Percentiles rank a stretch among this genome's conserved stretches.
Evolutionary conservation across 1,140 invertebrate species (phyloP).

Genomic region (Zaprionus inermis): DNA sequence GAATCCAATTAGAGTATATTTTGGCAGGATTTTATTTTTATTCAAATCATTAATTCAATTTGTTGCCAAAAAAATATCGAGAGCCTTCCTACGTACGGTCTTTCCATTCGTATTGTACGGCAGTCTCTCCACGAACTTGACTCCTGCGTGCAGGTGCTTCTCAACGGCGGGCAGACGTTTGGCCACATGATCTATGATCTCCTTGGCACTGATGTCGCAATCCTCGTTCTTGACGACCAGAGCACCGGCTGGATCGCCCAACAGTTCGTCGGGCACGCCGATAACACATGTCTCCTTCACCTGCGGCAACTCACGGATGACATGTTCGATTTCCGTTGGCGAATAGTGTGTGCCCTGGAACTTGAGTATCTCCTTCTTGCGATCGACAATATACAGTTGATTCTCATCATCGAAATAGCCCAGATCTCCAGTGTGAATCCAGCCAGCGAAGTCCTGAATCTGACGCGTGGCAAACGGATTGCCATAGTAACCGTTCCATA

Average conservation of each 20-base stretch:
- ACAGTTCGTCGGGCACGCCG: constrained; percentile 19
- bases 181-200: constrained; percentile 38
- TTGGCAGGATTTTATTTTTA: neutral
- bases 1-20: neutral
- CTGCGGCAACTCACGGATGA: constrained; percentile 24
- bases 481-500: constrained; percentile 83
- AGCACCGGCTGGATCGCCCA: constrained; percentile 20
- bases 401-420: constrained; percentile 30
- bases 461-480: constrained; percentile 86
- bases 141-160: constrained; percentile 74
- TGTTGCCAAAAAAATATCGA: constrained; percentile 54
- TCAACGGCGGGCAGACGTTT: constrained; percentile 1
- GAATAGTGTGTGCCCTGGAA: constrained; percentile 29
- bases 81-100: constrained; percentile 84
- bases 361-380: constrained; percentile 37
- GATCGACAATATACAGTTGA: constrained; percentile 23
- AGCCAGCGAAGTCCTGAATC: constrained; percentile 85
- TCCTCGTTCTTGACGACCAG: constrained; percentile 12
- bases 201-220: constrained; percentile 22
- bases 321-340: constrained; percentile 35
- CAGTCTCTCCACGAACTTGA: constrained; percentile 81
- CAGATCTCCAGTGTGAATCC: constrained; percentile 34
- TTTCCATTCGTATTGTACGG: constrained; percentile 86
- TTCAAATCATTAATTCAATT: neutral
- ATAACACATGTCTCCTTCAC: constrained; percentile 23